Evolutionary conservation across 2,113 vertebrate species (phyloP).

Genomic region (Saccopteryx bilineata): DNA sequence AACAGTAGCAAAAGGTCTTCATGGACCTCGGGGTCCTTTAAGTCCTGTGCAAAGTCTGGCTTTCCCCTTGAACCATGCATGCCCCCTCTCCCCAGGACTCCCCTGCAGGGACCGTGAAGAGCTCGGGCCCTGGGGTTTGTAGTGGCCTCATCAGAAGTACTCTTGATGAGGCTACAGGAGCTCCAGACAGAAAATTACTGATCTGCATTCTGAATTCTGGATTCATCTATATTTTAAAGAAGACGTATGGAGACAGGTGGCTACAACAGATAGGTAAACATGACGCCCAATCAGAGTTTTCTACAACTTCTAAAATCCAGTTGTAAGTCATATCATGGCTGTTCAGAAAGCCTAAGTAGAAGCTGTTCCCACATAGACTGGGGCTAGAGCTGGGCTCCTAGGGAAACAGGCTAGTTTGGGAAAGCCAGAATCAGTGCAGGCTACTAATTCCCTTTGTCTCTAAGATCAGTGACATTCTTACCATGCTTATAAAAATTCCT

Average conservation of each 20-base stretch:
- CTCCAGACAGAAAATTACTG: conserved; percentile 58
- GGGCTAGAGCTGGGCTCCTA: too few species aligned
- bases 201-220: conserved; percentile 67
- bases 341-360: background rate
- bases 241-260: background rate
- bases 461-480: background rate
- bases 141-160: background rate
- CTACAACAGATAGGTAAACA: conserved; percentile 28
- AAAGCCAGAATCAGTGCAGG: background rate
- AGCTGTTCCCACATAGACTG: background rate
- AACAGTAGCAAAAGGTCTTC: conserved; percentile 24
- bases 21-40: conserved; percentile 67
- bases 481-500: background rate
- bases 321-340: background rate
- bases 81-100: conserved; percentile 58
- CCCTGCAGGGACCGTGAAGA: conserved; percentile 15
- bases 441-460: background rate
- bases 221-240: conserved; percentile 69
- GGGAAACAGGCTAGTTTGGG: background rate
- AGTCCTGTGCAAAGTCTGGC: conserved; percentile 46
- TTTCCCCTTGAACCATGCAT: conserved; percentile 50
- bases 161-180: conserved; percentile 47
- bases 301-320: conserved; percentile 17
- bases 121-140: background rate
- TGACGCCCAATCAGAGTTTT: background rate